Conservation (phyloP, 30 jellyfish, hydroid and myxozoan genomes). For the Hydractinia symbiolongicarpus region DNA sequence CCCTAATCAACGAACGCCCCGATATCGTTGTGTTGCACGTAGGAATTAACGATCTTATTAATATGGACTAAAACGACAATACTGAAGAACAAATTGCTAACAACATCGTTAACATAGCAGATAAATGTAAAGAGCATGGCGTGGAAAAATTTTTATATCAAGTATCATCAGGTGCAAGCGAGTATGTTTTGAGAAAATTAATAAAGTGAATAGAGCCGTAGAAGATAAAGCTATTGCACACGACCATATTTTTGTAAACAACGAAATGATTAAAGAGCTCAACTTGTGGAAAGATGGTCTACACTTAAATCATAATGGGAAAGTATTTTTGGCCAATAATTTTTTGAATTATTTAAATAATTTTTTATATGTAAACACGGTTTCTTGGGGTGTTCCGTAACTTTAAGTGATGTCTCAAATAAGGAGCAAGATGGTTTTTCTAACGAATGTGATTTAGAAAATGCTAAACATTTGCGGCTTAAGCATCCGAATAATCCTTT, state of each 20-base stretch:
- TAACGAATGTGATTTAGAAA: background rate
- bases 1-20: slow-evolving; percentile 1
- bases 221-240: slow-evolving; percentile 7
- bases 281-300: slow-evolving; percentile 9
- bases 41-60: background rate
- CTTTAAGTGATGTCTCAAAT: background rate
- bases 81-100: slow-evolving; percentile 8
- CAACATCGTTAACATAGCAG: background rate
- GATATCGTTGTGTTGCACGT: slow-evolving; percentile 13
- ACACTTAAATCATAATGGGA: slow-evolving; percentile 3
- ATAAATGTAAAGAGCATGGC: too few relatives aligned
- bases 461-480: slow-evolving; percentile 6
- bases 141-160: background rate
- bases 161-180: slow-evolving; percentile 5
- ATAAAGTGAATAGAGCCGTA: background rate
- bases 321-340: background rate
- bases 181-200: background rate
- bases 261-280: slow-evolving; percentile 1
- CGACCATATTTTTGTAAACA: background rate
- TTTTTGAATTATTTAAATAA: too few relatives aligned
- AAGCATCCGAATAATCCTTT: background rate
- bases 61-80: background rate
- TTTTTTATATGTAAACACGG: slow-evolving; percentile 3
- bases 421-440: background rate
- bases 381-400: slow-evolving; percentile 3